Percentiles rank a stretch among this genome's conserved stretches.
Conservation (phyloP, 2,797 vertebrate genomes). For the Brachyrhaphis roseni region DNA sequence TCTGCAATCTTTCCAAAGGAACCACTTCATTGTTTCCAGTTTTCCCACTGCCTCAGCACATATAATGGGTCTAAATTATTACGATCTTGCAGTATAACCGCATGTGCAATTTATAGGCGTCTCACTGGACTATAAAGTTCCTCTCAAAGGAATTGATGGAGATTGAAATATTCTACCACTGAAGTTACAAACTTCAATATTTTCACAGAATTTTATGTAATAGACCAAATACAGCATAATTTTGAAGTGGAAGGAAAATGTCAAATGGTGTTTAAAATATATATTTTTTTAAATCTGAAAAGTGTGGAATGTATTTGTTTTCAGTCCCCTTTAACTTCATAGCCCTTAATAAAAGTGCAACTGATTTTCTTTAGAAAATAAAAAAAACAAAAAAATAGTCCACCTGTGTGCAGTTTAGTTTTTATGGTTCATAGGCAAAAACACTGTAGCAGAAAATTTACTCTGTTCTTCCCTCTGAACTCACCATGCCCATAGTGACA, state of each 20-base stretch:
- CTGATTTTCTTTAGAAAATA: too few species aligned
- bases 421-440: too few species aligned
- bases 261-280: too few species aligned
- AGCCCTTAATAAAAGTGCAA: too few species aligned
- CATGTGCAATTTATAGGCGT: neutral
- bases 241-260: neutral
- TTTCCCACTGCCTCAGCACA: neutral
- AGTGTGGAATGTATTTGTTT: too few species aligned
- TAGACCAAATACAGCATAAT: neutral
- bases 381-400: too few species aligned
- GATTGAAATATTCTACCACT: neutral
- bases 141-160: neutral
- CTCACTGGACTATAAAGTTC: neutral
- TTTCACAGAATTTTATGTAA: neutral
- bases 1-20: neutral
- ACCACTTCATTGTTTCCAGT: neutral
- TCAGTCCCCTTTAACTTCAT: too few species aligned
- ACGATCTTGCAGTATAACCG: neutral
- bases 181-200: neutral
- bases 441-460: too few species aligned
- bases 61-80: neutral
- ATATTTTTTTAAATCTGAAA: too few species aligned
- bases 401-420: too few species aligned
- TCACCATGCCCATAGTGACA: too few species aligned
- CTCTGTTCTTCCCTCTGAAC: too few species aligned